Conservation (phyloP, 2,797 vertebrate species). For the Gorsachius magnificus region DNA sequence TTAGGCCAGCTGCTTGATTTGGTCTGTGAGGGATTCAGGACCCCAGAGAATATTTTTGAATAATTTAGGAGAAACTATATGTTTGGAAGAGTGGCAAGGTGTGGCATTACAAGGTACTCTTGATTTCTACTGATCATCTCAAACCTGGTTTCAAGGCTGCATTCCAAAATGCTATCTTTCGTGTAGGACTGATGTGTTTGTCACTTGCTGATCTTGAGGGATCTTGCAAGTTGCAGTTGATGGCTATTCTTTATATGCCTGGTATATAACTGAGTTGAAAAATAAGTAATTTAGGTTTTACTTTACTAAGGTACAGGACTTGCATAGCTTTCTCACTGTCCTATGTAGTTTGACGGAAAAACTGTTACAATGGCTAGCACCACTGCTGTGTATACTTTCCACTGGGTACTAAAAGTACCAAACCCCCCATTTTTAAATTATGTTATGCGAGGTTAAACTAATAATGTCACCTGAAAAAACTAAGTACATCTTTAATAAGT, state of each 20-base stretch:
- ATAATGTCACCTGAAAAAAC: neutral
- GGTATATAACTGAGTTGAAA: neutral
- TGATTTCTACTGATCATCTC: neutral
- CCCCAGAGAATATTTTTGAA: neutral
- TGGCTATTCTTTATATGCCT: neutral
- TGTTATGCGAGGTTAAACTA: neutral
- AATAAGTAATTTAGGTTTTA: neutral
- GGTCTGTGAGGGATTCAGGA: neutral
- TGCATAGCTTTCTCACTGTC: neutral
- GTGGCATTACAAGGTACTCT: neutral
- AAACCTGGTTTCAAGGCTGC: neutral
- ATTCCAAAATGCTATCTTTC: neutral
- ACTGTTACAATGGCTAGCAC: neutral
- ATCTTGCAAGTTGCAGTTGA: neutral
- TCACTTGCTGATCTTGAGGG: neutral
- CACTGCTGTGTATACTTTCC: neutral
- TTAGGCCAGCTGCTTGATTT: neutral
- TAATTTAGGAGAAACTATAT: neutral
- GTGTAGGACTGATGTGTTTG: neutral
- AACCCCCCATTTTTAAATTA: neutral
- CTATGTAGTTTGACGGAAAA: neutral
- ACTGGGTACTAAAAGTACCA: neutral
- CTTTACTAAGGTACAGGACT: neutral
- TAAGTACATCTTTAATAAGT: neutral
- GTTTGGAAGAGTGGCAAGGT: neutral